Evolutionary conservation across 2,888 invertebrate species (phyloP), one percentile per base, ranked within the genome.

Genomic region (Eledona agricola): DNA sequence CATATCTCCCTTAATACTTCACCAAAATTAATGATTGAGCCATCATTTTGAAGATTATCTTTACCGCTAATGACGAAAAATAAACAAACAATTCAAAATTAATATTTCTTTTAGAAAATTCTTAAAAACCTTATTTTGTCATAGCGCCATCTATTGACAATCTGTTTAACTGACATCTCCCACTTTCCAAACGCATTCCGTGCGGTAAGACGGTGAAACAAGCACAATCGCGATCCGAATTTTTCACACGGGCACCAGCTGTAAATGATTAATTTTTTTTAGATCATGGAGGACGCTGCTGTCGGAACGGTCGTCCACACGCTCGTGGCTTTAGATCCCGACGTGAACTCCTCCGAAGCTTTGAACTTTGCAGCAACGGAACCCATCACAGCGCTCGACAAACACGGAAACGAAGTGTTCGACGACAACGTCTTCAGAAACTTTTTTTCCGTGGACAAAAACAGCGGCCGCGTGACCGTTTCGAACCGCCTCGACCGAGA

Each of bases 241-340:
- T 6, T 19, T 6, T 19, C 4, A 5, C 6, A 19, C 20, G 20
- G 4, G 4, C 20, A 19, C 26, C 7, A 9, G 7, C 5, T 26
- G 7, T 26, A 17, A 17, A 9, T n/a, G n/a, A n/a, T n/a, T n/a
- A n/a, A n/a, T 28, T 5, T 53, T 37, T 60, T 65, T 10, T 58
- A 83, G 80, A 83, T 90, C 1, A 85, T 90, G 2, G 93, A 92
- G 63, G 91, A 93, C 72, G 90, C 89, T 0, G 77, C 82, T 0
- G 74, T 86, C 0, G 91, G 89, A 0, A 85, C 87, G 0, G 74
- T 85, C 1, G 83, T 94, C 2, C 84, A 91, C 57, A 83, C 81
- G 0, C 75, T 94, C 9, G 78, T 83, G 37, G 93, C 93, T 0
- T 79, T 83, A 7, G 93, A 93, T 78, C 90, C 91, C 0, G 93